phyloP scores from a whole-genome alignment of 2,113 vertebrate species.

The Octodon degus region DNA sequence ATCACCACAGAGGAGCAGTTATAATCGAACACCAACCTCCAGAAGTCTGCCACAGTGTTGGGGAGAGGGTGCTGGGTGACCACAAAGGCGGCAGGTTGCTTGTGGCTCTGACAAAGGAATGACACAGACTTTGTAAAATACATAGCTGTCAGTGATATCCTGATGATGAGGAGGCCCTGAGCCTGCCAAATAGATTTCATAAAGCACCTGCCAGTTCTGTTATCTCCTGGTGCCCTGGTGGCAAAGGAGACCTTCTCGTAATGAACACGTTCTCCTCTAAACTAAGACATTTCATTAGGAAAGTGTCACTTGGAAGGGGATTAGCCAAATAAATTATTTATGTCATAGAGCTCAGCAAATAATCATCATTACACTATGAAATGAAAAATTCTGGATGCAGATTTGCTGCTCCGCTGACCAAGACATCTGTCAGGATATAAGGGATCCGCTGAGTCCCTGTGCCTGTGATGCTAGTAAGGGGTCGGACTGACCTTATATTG shows the following conservation, averaged over 20 bases:
- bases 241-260: slow-evolving; percentile 82
- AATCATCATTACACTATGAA: slow-evolving; percentile 83
- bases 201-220: slow-evolving; percentile 81
- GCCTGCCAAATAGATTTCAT: slow-evolving; percentile 84
- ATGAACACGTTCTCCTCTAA: slow-evolving; percentile 84
- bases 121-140: slow-evolving; percentile 77
- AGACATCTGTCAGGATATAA: not conserved
- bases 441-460: not conserved
- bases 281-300: slow-evolving; percentile 88
- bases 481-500: fast-evolving
- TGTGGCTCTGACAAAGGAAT: slow-evolving; percentile 94
- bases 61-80: slow-evolving; percentile 98
- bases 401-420: slow-evolving; percentile 37
- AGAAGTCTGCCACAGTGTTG: slow-evolving; percentile 97
- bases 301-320: slow-evolving; percentile 85
- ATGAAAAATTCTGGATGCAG: slow-evolving; percentile 79
- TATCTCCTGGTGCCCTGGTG: slow-evolving; percentile 68
- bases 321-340: slow-evolving; percentile 89
- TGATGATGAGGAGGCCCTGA: slow-evolving; percentile 77
- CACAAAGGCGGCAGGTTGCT: slow-evolving; percentile 98
- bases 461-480: not conserved
- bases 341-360: slow-evolving; percentile 85
- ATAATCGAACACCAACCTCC: slow-evolving; percentile 99
- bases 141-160: slow-evolving; percentile 77
- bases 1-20: slow-evolving; percentile 99